Evolutionary conservation across 2,113 vertebrate genomes (phyloP).

Genomic region (Eonycteris spelaea): DNA sequence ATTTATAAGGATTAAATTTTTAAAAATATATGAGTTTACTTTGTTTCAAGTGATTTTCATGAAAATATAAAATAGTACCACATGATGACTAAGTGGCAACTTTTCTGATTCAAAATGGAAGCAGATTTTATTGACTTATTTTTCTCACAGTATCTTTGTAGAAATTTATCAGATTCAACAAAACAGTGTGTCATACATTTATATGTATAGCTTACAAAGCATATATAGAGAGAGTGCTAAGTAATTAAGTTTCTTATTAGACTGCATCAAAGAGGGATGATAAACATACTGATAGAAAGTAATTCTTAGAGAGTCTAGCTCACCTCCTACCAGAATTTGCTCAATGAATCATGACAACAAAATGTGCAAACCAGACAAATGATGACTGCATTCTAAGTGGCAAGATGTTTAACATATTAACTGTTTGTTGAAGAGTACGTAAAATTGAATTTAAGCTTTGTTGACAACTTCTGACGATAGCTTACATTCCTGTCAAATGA

Average conservation of each 20-base stretch:
- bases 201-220: neutral
- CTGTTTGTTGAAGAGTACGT: neutral
- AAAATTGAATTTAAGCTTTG: conserved; percentile 35
- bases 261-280: neutral
- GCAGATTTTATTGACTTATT: neutral
- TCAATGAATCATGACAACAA: neutral
- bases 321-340: neutral
- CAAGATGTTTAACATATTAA: neutral
- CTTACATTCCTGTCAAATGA: conserved; percentile 42
- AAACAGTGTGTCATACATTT: neutral
- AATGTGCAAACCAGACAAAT: neutral
- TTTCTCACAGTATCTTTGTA: neutral
- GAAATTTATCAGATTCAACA: neutral
- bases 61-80: neutral
- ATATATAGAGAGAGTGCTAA: neutral
- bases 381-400: neutral
- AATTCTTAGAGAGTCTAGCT: neutral
- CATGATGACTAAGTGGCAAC: neutral
- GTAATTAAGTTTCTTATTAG: neutral
- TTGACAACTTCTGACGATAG: conserved; percentile 57
- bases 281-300: neutral
- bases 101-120: neutral
- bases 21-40: neutral
- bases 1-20: conserved; percentile 27
- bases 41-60: neutral